Conservation (phyloP, 2,113 vertebrate species). For the Panurus biarmicus region DNA sequence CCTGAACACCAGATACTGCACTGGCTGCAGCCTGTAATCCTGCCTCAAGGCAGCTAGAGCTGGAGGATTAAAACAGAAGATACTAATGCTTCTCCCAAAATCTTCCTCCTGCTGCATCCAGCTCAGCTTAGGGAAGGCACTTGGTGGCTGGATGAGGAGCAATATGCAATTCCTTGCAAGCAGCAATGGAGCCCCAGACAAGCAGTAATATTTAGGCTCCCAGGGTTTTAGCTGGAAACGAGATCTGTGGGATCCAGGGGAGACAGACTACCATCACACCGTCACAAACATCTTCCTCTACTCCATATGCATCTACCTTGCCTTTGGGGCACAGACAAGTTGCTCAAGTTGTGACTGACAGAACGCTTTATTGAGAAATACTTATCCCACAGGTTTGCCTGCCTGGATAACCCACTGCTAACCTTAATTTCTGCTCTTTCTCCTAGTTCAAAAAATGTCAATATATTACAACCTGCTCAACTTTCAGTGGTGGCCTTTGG, state of each 20-base stretch:
- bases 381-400: neutral
- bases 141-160: neutral
- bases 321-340: neutral
- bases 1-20: neutral
- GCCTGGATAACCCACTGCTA: neutral
- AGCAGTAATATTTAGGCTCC: neutral
- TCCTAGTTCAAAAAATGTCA: neutral
- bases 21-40: neutral
- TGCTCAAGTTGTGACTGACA: neutral
- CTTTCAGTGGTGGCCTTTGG: accelerated
- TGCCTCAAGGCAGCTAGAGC: neutral
- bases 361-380: neutral
- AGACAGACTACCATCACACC: neutral
- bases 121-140: neutral
- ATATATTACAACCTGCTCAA: neutral
- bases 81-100: neutral
- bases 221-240: neutral
- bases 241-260: neutral
- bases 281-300: neutral
- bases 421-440: neutral
- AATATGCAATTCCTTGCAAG: neutral
- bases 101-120: neutral
- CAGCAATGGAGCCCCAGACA: neutral
- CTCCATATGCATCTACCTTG: neutral
- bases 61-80: neutral